Evolutionary conservation across 2,113 vertebrate genomes (phyloP).

Genomic region (Cichladusa arquata): DNA sequence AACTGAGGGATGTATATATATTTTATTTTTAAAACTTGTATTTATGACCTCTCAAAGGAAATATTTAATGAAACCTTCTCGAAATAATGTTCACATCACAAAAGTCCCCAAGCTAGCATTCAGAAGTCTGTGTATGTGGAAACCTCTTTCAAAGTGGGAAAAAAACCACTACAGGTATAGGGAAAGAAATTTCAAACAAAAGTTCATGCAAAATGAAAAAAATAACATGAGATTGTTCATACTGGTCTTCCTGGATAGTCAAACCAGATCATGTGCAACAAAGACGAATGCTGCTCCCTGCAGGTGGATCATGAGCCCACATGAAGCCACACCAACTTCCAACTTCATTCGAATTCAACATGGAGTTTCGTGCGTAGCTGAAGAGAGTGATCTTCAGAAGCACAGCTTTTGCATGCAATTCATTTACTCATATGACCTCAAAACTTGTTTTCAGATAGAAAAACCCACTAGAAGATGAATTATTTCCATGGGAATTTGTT

Average conservation of each 20-base stretch:
- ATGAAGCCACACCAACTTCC: background rate
- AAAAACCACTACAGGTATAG: background rate
- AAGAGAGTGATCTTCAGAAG: background rate
- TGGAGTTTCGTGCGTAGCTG: background rate
- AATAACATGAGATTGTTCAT: background rate
- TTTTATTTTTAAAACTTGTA: background rate
- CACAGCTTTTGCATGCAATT: background rate
- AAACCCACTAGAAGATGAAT: background rate
- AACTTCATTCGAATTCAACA: background rate
- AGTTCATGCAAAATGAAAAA: background rate
- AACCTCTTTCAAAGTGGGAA: background rate
- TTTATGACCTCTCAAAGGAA: background rate
- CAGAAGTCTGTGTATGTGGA: background rate
- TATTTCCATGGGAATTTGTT: background rate
- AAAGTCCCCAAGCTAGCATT: background rate
- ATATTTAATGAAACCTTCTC: background rate
- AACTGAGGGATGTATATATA: background rate
- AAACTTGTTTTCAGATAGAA: background rate
- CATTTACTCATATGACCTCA: background rate
- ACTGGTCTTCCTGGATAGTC: background rate
- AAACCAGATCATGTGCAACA: background rate
- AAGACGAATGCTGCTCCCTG: constrained; percentile 48
- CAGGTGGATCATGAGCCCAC: constrained; percentile 9
- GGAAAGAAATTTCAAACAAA: background rate
- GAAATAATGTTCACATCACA: background rate